A percentile compares a stretch with the other conserved stretches of the same genome.
Conservation (phyloP, 2,888 invertebrate genomes). For the Diabrotica balteata region DNA sequence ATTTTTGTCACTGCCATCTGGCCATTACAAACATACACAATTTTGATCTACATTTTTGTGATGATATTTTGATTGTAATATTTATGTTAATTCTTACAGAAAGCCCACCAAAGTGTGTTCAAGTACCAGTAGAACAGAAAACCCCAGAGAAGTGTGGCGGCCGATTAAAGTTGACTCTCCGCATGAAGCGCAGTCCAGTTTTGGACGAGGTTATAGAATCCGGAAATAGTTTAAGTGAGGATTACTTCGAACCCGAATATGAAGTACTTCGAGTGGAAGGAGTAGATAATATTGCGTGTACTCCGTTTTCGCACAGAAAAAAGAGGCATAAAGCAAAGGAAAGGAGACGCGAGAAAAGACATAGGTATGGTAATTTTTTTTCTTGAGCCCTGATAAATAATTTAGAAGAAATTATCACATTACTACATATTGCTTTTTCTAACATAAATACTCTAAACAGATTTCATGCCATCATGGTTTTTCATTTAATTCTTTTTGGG, state of each 20-base stretch:
- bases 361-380: slow-evolving; percentile 39
- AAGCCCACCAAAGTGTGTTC: slow-evolving; percentile 44
- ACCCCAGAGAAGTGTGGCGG: slow-evolving; percentile 54
- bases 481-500: no score
- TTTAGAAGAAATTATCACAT: no score
- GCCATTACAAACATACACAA: no score
- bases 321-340: slow-evolving; percentile 69
- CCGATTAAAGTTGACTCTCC: slow-evolving; percentile 78
- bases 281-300: slow-evolving; percentile 49
- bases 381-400: background rate
- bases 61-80: no score
- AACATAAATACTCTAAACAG: no score
- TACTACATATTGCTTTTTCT: no score
- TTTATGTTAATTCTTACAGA: slow-evolving; percentile 9
- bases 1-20: no score
- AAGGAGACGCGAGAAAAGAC: slow-evolving; percentile 54
- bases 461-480: no score
- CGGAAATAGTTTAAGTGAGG: slow-evolving; percentile 73
- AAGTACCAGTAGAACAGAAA: slow-evolving; percentile 42
- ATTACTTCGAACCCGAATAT: slow-evolving; percentile 77
- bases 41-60: no score
- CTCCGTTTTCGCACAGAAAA: slow-evolving; percentile 66
- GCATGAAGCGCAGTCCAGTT: slow-evolving; percentile 87
- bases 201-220: slow-evolving; percentile 85
- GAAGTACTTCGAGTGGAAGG: slow-evolving; percentile 86